These are phyloP conservation scores for Sakesphorus luctuosus DNA, from an alignment of 2,113 vertebrate species.

Conservation along the genomic window DNA sequence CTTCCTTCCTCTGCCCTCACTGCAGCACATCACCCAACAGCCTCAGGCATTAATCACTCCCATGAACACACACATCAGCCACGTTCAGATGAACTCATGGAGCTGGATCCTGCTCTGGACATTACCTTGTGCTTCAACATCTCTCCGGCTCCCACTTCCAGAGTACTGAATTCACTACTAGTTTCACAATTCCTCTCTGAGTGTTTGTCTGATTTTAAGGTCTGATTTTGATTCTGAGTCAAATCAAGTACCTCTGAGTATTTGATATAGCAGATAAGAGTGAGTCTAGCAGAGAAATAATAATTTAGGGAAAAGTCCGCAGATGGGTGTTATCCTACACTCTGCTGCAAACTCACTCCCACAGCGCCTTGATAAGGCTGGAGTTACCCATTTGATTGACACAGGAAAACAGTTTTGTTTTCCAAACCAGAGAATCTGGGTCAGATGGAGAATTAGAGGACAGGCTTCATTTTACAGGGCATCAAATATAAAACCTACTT, in stretches of 20 bases:
- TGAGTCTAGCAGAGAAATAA: background rate
- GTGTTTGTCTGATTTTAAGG: background rate
- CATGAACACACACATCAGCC: background rate
- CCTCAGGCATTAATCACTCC: constrained; percentile 30
- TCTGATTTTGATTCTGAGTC: background rate
- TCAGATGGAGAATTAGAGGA: background rate
- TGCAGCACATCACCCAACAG: constrained; percentile 7
- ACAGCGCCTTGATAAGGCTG: background rate
- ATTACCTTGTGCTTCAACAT: background rate
- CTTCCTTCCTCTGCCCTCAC: constrained; percentile 35
- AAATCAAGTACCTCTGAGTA: background rate
- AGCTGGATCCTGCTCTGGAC: background rate
- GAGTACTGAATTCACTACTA: background rate
- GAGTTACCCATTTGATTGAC: background rate
- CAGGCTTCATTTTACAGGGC: background rate
- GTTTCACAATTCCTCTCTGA: background rate
- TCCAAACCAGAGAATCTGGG: background rate
- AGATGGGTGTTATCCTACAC: background rate
- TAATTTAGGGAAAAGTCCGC: background rate
- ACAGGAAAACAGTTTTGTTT: background rate
- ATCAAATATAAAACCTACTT: background rate
- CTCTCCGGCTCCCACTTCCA: background rate
- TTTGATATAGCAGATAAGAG: background rate
- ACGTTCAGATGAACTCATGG: background rate
- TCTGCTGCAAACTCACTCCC: background rate